A percentile compares a stretch with the other conserved stretches of the same genome.
phyloP scores from a whole-genome alignment of 2,797 vertebrate genomes.

The Lerista edwardsae region DNA sequence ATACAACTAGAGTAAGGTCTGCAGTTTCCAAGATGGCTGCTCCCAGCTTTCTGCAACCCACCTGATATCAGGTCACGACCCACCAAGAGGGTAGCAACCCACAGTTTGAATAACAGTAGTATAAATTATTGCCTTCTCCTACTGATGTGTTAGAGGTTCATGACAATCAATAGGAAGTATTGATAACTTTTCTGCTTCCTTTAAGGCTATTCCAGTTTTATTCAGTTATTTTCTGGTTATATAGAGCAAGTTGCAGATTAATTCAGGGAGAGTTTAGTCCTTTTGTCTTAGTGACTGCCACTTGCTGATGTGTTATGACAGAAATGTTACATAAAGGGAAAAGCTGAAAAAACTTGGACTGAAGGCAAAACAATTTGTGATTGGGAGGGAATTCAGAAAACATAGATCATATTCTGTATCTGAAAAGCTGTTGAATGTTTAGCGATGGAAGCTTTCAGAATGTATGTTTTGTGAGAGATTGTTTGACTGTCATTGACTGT shows the following conservation, averaged over 20 bases:
- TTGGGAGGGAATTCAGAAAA: conserved; percentile 8
- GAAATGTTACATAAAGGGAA: conserved; percentile 57
- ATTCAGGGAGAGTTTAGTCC: background rate
- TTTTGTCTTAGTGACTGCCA: background rate
- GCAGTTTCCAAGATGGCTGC: too few species aligned
- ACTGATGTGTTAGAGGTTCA: background rate
- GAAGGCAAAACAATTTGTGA: background rate
- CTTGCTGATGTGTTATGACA: conserved; percentile 45
- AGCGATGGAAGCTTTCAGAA: background rate
- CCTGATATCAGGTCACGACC: too few species aligned
- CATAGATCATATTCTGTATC: background rate
- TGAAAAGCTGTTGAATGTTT: conserved; percentile 4
- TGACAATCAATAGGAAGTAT: background rate
- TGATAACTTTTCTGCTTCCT: background rate
- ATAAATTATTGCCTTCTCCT: background rate
- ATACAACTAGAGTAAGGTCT: too few species aligned
- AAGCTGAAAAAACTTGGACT: conserved; percentile 44
- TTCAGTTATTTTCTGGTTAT: background rate
- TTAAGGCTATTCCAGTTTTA: background rate
- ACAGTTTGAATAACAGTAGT: too few species aligned
- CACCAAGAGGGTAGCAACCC: too few species aligned
- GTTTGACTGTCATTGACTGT: conserved; percentile 15
- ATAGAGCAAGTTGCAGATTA: background rate
- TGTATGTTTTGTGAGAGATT: background rate
- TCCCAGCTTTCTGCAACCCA: too few species aligned